Evolutionary conservation across 2,888 invertebrate genomes (phyloP).

Genomic region (Chloroclystis v-ata): DNA sequence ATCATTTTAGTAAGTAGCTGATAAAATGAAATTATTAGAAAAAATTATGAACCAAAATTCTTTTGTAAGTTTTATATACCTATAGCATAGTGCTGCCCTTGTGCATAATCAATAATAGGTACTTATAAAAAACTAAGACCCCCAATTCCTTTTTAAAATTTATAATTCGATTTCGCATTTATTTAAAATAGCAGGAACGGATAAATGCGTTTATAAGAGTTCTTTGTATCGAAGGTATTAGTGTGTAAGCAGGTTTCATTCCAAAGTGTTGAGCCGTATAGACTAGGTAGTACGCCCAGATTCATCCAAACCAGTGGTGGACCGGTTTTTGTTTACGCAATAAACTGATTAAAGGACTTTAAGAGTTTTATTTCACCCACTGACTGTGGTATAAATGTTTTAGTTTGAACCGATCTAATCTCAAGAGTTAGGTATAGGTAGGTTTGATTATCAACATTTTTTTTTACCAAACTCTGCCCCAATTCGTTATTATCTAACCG

Average conservation of each 20-base stretch:
- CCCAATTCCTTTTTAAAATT: too few species aligned
- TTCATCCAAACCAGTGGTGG: constrained; percentile 53
- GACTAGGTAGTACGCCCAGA: constrained; percentile 51
- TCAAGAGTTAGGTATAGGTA: too few species aligned
- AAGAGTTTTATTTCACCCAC: constrained; percentile 30
- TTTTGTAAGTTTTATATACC: too few species aligned
- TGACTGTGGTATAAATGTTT: neutral
- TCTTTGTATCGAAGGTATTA: constrained; percentile 33
- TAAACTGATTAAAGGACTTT: constrained; percentile 68
- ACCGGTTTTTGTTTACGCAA: constrained; percentile 72
- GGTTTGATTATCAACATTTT: too few species aligned
- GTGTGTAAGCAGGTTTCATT: constrained; percentile 66
- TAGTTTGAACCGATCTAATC: too few species aligned
- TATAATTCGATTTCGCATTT: neutral
- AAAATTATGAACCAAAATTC: too few species aligned
- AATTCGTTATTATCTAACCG: too few species aligned
- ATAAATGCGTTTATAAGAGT: neutral
- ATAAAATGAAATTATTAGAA: too few species aligned
- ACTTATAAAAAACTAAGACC: too few species aligned
- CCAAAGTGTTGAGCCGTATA: constrained; percentile 62
- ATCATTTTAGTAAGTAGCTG: neutral
- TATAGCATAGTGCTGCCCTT: too few species aligned
- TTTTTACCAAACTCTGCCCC: too few species aligned
- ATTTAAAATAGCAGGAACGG: neutral
- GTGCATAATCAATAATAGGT: too few species aligned